These are phyloP conservation scores for Metopolophium dirhodum DNA, from an alignment of 1,140 invertebrate species.

Conservation along the genomic window DNA sequence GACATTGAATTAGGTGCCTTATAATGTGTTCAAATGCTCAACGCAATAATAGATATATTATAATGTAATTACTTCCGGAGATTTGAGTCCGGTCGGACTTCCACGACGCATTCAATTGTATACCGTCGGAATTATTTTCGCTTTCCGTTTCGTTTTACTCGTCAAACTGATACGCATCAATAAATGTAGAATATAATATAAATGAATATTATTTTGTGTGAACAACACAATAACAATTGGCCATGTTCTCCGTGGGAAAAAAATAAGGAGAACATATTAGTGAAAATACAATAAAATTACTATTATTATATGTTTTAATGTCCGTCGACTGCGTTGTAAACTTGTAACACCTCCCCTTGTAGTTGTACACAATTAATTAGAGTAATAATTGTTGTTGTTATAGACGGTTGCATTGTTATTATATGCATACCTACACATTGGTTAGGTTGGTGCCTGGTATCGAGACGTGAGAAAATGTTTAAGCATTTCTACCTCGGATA, in stretches of 20 bases:
- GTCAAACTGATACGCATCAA: background rate
- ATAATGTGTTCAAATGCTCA: too few relatives aligned
- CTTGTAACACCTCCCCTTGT: background rate
- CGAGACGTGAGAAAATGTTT: background rate
- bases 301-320: background rate
- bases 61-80: background rate
- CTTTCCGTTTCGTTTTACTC: constrained; percentile 7
- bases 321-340: background rate
- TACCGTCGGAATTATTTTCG: background rate
- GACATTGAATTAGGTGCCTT: background rate
- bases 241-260: background rate
- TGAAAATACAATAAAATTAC: background rate
- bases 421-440: background rate
- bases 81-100: background rate
- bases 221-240: background rate
- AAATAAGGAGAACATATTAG: background rate
- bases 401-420: background rate
- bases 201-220: background rate
- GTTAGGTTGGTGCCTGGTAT: background rate
- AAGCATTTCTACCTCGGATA: background rate
- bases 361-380: background rate
- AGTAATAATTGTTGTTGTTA: background rate
- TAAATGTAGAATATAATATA: background rate
- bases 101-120: background rate
- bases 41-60: background rate